phyloP scores from a whole-genome alignment of 2,888 invertebrate genomes.

The Pherbina coryleti region DNA sequence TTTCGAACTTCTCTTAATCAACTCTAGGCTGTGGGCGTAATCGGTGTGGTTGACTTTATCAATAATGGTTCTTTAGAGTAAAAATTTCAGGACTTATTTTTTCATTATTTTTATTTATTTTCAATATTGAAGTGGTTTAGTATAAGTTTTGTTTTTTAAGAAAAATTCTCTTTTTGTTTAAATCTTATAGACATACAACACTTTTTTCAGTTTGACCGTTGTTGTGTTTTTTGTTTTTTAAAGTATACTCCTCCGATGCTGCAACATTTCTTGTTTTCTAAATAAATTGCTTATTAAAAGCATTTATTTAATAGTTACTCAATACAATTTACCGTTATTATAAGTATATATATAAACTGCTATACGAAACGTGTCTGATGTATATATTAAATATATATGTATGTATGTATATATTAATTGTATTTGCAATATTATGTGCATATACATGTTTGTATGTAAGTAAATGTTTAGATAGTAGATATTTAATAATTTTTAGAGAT shows the following conservation, averaged over 20 bases:
- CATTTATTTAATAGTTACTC: neutral
- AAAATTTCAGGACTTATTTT: too few relatives aligned
- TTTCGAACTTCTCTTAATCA: too few relatives aligned
- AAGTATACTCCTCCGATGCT: neutral
- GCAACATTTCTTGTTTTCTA: neutral
- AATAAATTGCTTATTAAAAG: too few relatives aligned
- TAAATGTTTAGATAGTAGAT: neutral
- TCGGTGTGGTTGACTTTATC: too few relatives aligned
- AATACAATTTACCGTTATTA: neutral
- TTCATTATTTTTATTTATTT: slow-evolving; percentile 13
- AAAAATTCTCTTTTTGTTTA: neutral
- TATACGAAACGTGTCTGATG: neutral
- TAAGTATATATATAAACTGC: slow-evolving; percentile 10
- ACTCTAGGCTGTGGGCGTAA: too few relatives aligned
- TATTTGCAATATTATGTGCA: neutral
- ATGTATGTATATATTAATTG: slow-evolving; percentile 6
- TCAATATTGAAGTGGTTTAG: slow-evolving; percentile 16
- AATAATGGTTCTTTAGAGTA: too few relatives aligned
- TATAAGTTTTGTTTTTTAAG: neutral
- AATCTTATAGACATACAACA: neutral
- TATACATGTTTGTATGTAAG: neutral
- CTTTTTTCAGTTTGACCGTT: neutral
- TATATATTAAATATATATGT: slow-evolving; percentile 3
- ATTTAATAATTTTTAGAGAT: neutral
- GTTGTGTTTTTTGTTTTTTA: neutral